phyloP scores from a whole-genome alignment of 2,888 invertebrate species.

The Synanthedon formicaeformis region DNA sequence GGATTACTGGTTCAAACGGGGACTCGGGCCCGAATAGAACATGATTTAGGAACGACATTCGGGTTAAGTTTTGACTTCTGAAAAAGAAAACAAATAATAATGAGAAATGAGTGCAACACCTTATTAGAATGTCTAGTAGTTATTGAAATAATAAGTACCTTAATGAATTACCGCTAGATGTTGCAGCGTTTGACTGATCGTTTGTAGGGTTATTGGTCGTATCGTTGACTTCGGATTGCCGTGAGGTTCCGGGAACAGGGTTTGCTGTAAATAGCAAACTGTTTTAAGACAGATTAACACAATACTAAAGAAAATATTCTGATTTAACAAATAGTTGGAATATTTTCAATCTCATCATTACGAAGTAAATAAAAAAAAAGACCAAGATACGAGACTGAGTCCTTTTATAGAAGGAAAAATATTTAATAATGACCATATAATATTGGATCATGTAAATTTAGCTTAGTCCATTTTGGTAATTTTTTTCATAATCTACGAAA shows the following conservation, averaged over 20 bases:
- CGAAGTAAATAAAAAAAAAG: no score
- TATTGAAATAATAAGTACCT: conserved; percentile 20
- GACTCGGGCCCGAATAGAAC: conserved; percentile 48
- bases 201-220: conserved; percentile 24
- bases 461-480: no score
- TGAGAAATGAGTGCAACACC: background rate
- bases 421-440: no score
- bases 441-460: no score
- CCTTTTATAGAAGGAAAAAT: no score
- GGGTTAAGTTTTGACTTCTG: conserved; percentile 21
- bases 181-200: conserved; percentile 37
- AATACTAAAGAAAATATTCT: background rate
- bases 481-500: no score
- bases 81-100: conserved; percentile 5
- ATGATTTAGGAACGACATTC: conserved; percentile 28
- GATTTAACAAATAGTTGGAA: no score
- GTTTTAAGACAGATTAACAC: background rate
- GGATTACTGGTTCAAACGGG: conserved; percentile 50
- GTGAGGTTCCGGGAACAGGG: conserved; percentile 33
- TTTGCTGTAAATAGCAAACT: conserved; percentile 11
- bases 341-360: no score
- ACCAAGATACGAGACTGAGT: no score
- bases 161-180: conserved; percentile 36
- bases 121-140: background rate
- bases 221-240: conserved; percentile 24